Conservation (phyloP, 1,140 invertebrate genomes). For the Pomacea maculata region DNA sequence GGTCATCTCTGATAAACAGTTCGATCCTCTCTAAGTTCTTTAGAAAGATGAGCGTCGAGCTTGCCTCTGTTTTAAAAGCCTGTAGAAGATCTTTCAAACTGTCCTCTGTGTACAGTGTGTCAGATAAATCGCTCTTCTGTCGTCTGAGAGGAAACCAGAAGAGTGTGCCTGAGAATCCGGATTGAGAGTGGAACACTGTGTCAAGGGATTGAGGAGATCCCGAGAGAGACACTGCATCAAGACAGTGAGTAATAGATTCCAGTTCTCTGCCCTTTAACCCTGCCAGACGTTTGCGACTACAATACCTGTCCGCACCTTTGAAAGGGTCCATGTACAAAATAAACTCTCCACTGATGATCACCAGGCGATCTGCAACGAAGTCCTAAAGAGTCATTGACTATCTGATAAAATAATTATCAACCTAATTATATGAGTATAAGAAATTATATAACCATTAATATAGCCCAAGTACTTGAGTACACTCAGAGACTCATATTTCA, state of each 20-base stretch:
- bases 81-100: slow-evolving; percentile 37
- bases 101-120: slow-evolving; percentile 26
- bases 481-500: not conserved
- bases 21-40: slow-evolving; percentile 14
- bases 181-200: slow-evolving; percentile 14
- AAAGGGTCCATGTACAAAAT: slow-evolving; percentile 52
- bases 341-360: slow-evolving; percentile 49
- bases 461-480: not conserved
- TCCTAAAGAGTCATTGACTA: no score
- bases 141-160: slow-evolving; percentile 49
- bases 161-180: slow-evolving; percentile 38
- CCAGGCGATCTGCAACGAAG: slow-evolving; percentile 45
- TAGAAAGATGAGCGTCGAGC: slow-evolving; percentile 25
- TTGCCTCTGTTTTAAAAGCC: slow-evolving; percentile 34
- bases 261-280: slow-evolving; percentile 21
- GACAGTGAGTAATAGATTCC: slow-evolving; percentile 8
- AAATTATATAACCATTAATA: not conserved
- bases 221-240: slow-evolving; percentile 29
- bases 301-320: slow-evolving; percentile 28
- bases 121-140: slow-evolving; percentile 20
- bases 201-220: not conserved
- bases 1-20: not conserved
- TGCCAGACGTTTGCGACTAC: slow-evolving; percentile 14
- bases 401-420: not conserved
- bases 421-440: not conserved